These are phyloP conservation scores for Antrozous pallidus DNA, from an alignment of 2,797 vertebrate species.

Conservation along the genomic window DNA sequence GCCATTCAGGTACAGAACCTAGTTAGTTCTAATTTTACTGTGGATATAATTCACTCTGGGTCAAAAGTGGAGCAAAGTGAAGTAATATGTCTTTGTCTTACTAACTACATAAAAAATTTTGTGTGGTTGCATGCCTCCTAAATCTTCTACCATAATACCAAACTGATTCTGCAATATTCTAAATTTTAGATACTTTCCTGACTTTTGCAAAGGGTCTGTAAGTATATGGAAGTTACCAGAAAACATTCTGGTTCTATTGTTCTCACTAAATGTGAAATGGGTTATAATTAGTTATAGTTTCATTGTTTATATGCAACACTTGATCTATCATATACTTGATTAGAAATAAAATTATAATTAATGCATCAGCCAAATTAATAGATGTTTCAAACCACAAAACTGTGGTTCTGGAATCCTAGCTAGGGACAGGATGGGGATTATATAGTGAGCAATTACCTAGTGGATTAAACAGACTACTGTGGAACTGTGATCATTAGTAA, in stretches of 20 bases:
- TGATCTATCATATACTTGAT: not conserved
- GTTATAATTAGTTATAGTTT: conserved; percentile 47
- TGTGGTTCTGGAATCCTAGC: conserved; percentile 11
- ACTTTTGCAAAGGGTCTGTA: conserved; percentile 11
- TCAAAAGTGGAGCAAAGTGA: not conserved
- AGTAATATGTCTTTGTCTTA: conserved; percentile 30
- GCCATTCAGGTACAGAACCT: conserved; percentile 29
- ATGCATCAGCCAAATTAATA: conserved; percentile 41
- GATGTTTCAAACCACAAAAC: conserved; percentile 11
- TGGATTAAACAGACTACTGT: conserved; percentile 29
- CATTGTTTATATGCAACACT: conserved; percentile 13
- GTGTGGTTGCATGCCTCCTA: conserved; percentile 4
- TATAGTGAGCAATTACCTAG: conserved; percentile 31
- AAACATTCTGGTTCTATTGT: not conserved
- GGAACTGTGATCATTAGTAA: conserved; percentile 51
- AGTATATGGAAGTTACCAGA: not conserved
- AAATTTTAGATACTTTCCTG: not conserved
- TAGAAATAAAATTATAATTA: conserved; percentile 65
- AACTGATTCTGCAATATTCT: not conserved
- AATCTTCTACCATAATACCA: conserved; percentile 24
- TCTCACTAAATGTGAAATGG: not conserved
- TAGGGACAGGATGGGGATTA: not conserved
- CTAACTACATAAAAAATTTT: conserved; percentile 44
- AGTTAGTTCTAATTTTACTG: conserved; percentile 43
- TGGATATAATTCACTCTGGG: conserved; percentile 49